These are phyloP conservation scores for Bothrops jararaca DNA, from an alignment of 2,113 vertebrate species.

Conservation along the genomic window DNA sequence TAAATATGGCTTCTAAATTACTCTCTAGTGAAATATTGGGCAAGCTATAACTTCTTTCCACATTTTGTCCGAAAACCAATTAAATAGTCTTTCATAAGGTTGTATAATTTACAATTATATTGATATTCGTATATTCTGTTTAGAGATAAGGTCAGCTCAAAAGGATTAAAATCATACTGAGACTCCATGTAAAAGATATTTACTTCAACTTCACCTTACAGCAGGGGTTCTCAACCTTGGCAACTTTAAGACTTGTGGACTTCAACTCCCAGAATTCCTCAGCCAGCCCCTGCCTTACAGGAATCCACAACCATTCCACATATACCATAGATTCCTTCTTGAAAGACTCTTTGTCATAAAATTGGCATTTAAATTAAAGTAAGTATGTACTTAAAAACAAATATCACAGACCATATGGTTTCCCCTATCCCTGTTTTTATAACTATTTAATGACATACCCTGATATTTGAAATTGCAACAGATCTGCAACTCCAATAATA, in stretches of 20 bases:
- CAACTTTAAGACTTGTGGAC: too few relatives aligned
- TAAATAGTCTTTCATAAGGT: slow-evolving; percentile 18
- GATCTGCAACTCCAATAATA: not conserved
- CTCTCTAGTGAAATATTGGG: slow-evolving; percentile 48
- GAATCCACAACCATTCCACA: not conserved
- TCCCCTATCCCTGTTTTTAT: not conserved
- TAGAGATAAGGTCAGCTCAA: slow-evolving; percentile 39
- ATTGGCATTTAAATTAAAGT: not conserved
- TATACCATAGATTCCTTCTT: slow-evolving; percentile 32
- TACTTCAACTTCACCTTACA: slow-evolving; percentile 12
- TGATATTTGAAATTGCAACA: not conserved
- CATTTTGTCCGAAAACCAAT: slow-evolving; percentile 29
- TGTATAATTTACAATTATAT: not conserved
- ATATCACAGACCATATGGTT: not conserved
- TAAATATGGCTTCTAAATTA: slow-evolving; percentile 64
- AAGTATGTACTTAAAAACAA: not conserved
- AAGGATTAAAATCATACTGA: not conserved
- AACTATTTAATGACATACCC: not conserved
- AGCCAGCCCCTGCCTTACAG: too few relatives aligned
- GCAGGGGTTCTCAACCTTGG: too few relatives aligned
- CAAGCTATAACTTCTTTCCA: slow-evolving; percentile 26
- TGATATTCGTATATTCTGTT: slow-evolving; percentile 29
- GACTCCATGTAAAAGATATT: slow-evolving; percentile 20
- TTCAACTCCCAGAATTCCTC: too few relatives aligned
- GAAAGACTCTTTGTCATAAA: slow-evolving; percentile 37